A percentile compares a stretch with the other conserved stretches of the same genome.
Evolutionary conservation across 2,797 vertebrate species (phyloP).

Genomic region (Decapterus maruadsi): DNA sequence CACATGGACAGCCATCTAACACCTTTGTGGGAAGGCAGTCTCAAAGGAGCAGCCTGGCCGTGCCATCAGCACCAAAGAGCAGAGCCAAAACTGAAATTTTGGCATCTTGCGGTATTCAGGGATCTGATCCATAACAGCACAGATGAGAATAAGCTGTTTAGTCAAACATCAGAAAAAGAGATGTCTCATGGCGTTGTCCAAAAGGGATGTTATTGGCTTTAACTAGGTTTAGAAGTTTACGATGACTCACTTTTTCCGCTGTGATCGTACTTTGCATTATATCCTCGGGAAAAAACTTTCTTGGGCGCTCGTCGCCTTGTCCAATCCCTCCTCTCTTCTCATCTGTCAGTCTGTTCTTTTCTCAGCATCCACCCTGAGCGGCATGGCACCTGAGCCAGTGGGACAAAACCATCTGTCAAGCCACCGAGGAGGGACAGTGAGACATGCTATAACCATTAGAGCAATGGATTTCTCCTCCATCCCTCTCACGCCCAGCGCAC

Average conservation of each 20-base stretch:
- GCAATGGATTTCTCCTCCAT: constrained; percentile 69
- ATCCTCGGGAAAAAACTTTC: constrained; percentile 2
- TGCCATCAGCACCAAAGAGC: constrained; percentile 32
- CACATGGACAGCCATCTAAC: constrained; percentile 69
- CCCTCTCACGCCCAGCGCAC: constrained; percentile 29
- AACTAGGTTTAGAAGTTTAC: constrained; percentile 20
- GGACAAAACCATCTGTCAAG: constrained; percentile 70
- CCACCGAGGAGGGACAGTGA: constrained; percentile 45
- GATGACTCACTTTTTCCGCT: neutral
- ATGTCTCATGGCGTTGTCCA: constrained; percentile 1
- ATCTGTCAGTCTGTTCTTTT: constrained; percentile 51
- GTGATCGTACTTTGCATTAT: neutral
- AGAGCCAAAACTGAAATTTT: constrained; percentile 54
- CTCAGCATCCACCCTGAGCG: constrained; percentile 53
- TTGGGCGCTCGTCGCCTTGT: constrained; percentile 26
- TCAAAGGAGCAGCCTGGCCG: constrained; percentile 59
- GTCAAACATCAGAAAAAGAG: constrained; percentile 45
- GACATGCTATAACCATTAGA: constrained; percentile 70
- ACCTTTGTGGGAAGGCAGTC: constrained; percentile 53
- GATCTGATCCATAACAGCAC: constrained; percentile 59
- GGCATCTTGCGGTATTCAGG: constrained; percentile 45
- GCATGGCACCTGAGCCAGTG: constrained; percentile 56
- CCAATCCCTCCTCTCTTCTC: constrained; percentile 39
- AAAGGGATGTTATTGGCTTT: neutral
- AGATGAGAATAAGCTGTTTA: constrained; percentile 55